These are phyloP conservation scores for Mylabris phalerata DNA, from an alignment of 1,140 invertebrate species.

Conservation along the genomic window DNA sequence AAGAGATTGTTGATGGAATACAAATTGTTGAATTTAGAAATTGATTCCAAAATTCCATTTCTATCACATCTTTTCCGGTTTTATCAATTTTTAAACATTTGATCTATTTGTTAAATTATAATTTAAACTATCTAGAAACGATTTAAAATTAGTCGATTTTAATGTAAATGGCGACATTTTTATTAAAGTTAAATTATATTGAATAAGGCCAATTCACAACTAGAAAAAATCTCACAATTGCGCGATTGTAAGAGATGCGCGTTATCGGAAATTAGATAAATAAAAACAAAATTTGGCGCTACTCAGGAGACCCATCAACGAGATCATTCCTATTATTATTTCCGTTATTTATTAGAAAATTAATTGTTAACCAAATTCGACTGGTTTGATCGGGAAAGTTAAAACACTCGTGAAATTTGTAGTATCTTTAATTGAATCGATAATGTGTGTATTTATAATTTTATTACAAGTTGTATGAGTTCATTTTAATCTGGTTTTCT, in stretches of 20 bases:
- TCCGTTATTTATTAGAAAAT: too few species aligned
- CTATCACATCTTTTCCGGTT: too few species aligned
- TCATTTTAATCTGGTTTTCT: not conserved
- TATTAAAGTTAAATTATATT: slow-evolving; percentile 1
- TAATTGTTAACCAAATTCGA: too few species aligned
- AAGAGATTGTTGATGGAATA: not conserved
- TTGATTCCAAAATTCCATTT: slow-evolving; percentile 2
- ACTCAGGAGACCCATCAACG: not conserved
- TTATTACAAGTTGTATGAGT: slow-evolving; percentile 22
- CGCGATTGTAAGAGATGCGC: slow-evolving; percentile 1
- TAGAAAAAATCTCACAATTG: slow-evolving; percentile 6
- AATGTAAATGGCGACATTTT: too few species aligned
- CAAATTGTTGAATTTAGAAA: slow-evolving; percentile 9
- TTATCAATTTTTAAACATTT: too few species aligned
- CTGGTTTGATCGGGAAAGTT: not conserved
- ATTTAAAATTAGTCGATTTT: too few species aligned
- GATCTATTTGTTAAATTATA: too few species aligned
- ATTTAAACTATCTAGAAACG: too few species aligned
- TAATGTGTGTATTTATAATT: slow-evolving; percentile 25
- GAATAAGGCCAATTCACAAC: slow-evolving; percentile 5
- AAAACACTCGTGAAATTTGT: slow-evolving; percentile 23
- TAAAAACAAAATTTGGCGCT: not conserved
- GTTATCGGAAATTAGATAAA: not conserved
- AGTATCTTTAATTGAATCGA: slow-evolving; percentile 26
- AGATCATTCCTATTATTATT: too few species aligned